Base-by-base conservation (phyloP, 1,140 invertebrate genomes). In the Rhysida immarginata region DNA sequence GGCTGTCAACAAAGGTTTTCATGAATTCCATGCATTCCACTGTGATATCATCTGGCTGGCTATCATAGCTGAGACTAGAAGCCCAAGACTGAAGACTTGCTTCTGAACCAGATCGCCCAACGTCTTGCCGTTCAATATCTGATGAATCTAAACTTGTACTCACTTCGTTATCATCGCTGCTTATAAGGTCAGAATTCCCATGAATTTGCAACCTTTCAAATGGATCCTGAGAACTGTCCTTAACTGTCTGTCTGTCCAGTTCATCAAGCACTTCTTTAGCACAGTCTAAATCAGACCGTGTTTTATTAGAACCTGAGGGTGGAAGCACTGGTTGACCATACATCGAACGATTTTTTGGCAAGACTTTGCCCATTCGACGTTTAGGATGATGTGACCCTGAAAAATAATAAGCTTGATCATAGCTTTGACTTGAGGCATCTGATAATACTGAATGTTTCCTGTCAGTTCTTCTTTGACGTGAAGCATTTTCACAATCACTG, bases 61-160 rank as follows among this genome's bases (percentile, higher is more conserved):
- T 82, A 53, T 84, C 82, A 35, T 78, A 72, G 50, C 81, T 84
- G 50, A 81, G 77, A 59, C 78, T 82, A 0, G 82, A 84, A 41
- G 77, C 78, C 81, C 81, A 84, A 0, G 82, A 84, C 58, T 81
- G 80, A 35, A 82, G 75, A 0, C 82, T 84, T 26, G 75, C 77
- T 52, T 82, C 78, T 2, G 82, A 84, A 50, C 75, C 80, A 69
- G 71, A 69, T 54, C 64, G 60, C 2, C 23, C 55, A 13, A 56
- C 45, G 42, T 65, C 62, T 24, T 62, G 56, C 45, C 54, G 23
- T 24, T 48, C 60, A n/a, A 58, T 60, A 16, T 48, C 45, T 5
- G 14, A 24, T 2, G 53, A 54, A 13, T 43, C 29, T 18, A 23
- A 8, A 20, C 29, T 54, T 27, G 49, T 51, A 51, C 49, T 51